Conservation (phyloP, 2,113 vertebrate genomes). For the Saiga tatarica region DNA sequence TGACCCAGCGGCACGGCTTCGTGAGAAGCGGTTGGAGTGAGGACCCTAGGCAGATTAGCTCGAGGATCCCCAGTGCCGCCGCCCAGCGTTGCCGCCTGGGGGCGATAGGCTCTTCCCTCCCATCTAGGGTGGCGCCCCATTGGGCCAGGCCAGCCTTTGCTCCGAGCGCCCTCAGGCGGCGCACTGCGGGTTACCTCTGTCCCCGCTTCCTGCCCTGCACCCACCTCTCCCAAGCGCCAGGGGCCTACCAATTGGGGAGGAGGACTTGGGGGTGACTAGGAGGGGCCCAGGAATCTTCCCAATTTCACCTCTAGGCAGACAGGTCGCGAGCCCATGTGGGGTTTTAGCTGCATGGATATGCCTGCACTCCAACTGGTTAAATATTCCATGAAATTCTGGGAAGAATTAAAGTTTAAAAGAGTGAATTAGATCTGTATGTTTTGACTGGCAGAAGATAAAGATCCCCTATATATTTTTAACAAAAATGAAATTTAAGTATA, state of each 20-base stretch:
- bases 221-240: neutral
- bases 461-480: neutral
- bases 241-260: no score
- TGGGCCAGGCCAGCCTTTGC: neutral
- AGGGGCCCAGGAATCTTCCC: neutral
- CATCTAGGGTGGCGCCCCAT: neutral
- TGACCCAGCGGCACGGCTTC: conserved; percentile 66
- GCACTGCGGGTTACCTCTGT: neutral
- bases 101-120: neutral
- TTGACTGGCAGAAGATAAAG: neutral
- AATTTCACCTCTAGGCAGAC: neutral
- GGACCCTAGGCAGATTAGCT: conserved; percentile 38
- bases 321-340: neutral
- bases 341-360: neutral
- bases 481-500: neutral
- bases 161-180: neutral
- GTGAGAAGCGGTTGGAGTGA: neutral
- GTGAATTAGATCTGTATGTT: neutral
- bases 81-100: neutral
- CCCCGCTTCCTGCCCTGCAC: neutral
- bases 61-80: conserved; percentile 9
- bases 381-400: neutral
- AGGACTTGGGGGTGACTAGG: neutral
- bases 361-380: neutral
- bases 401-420: neutral